Evolutionary conservation across 2,113 vertebrate species (phyloP).

Genomic region (Podocnemis expansa): DNA sequence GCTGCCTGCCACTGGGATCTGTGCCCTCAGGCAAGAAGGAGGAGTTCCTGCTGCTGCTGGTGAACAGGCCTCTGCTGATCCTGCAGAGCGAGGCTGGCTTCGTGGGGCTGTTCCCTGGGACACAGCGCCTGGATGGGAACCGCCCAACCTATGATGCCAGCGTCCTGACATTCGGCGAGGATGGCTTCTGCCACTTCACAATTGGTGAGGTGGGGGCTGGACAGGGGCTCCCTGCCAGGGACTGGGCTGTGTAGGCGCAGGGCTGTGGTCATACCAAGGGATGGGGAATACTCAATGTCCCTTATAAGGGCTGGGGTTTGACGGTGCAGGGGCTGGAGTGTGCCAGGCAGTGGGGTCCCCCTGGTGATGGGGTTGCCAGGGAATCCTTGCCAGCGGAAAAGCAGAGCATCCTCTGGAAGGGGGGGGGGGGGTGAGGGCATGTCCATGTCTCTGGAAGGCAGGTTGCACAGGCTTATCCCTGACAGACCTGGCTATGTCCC

Average conservation of each 20-base stretch:
- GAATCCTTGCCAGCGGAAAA: not conserved
- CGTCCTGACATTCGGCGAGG: not conserved
- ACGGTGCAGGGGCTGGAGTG: not conserved
- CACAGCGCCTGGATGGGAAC: slow-evolving; percentile 20
- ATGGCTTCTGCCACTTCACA: slow-evolving; percentile 38
- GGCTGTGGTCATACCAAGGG: not conserved
- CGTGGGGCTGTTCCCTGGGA: slow-evolving; percentile 3
- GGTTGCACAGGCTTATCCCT: too few relatives aligned
- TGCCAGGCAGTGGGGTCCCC: not conserved
- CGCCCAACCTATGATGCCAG: slow-evolving; percentile 1
- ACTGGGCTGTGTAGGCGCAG: not conserved
- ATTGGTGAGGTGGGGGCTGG: not conserved
- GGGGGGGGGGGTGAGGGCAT: too few relatives aligned
- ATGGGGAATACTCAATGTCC: too few relatives aligned
- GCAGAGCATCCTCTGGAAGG: not conserved
- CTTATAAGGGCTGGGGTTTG: not conserved
- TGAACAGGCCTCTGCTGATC: slow-evolving; percentile 38
- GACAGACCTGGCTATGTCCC: too few relatives aligned
- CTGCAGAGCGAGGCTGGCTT: slow-evolving; percentile 43
- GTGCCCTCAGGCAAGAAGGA: not conserved
- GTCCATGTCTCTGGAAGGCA: too few relatives aligned
- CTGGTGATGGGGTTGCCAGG: not conserved
- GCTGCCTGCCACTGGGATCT: not conserved
- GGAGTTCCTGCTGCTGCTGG: slow-evolving; percentile 30
- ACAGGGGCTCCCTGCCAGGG: not conserved